Base-by-base conservation (phyloP, 2,888 invertebrate species). In the Folsomia candida region DNA sequence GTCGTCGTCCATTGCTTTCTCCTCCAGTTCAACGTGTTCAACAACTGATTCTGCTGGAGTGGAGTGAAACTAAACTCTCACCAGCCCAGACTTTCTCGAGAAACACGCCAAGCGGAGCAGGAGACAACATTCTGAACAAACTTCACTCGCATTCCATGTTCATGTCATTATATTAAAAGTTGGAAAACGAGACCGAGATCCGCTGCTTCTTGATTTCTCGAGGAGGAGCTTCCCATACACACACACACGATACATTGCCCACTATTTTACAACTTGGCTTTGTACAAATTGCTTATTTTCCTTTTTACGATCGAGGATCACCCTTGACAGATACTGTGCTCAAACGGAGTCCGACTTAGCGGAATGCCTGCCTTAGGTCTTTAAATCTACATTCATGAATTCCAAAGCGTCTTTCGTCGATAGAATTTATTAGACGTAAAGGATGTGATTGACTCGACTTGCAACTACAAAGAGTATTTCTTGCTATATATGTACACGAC, bases 21-120 rank as follows among this genome's bases (percentile, higher is more conserved):
- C 47, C 4, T 25, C n/a, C 29, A 24, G 4, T 14, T 37, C 37
- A 37, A 37, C 37, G 14, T n/a, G n/a, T n/a, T n/a, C 37, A 37
- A 14, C 37, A 37, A 37, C 37, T 37, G 37, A 66, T 27, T 37
- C 68, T 68, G 68, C 57, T 68, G 68, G 63, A 62, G 57, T 54
- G 26, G 62, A 26, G 11, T 2, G 37, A 47, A 63, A 68, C 25
- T 63, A 22, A 37, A 27, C 66, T 11, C 6, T 59, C 24, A 24
- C 27, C 20, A 22, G 51, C n/a, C n/a, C 47, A 63, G 54, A 58
- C 64, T 24, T 69, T 69, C 69, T 4, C 27, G 1, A 11, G 20
- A 59, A 28, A 26, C 65, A 64, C 69, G 58, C 69, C 51, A 28
- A 69, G 69, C 57, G 69, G 69, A 69, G 69, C 69, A 69, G 26